Base-by-base conservation (phyloP, 1,140 invertebrate genomes). In the Zaprionus capensis region DNA sequence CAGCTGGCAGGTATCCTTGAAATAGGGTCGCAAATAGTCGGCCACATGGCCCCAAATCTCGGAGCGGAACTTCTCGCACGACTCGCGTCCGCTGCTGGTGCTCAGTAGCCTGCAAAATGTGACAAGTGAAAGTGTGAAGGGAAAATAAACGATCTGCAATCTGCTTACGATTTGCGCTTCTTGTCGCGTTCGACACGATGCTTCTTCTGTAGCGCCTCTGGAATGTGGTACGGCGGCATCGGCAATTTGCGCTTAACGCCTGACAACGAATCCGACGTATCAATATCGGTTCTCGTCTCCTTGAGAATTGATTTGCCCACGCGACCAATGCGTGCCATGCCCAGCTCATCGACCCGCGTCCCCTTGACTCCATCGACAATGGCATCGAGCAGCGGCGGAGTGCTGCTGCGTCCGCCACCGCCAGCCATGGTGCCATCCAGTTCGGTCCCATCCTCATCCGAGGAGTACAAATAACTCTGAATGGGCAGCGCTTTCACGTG, bases 11-110 rank as follows among this genome's bases (percentile, higher is more conserved):
- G 81, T 92, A 5, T 95, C 94, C 90, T 96, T 97, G 64, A 97
- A 94, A 93, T 97, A 99, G 0, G 97, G 97, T 94, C 98, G 98
- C 31, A 99, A 94, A 91, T 96, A 96, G 55, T 96, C 94, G 46
- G 99, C 97, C 93, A 99, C 98, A 97, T 97, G 51, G 95, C 95
- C 9, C 97, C 98, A 76, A 95, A 99, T 98, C 90, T 96, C 96
- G 71, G 95, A 95, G 70, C 97, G 94, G 93, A 99, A 99, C 59
- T 95, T 95, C 79, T 99, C 98, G 93, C 98, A 98, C 53, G 77
- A 26, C 87, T 91, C 86, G 6, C 84, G 72, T 46, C 76, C 65
- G 20, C 49, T 77, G 1, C 68, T 53, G 15, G 46, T 63, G 41
- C 49, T 51, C 11, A 63, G 14, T 17, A 63, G 41, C n/a, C 75